Percentiles rank a stretch among this genome's conserved stretches.
phyloP scores from a whole-genome alignment of 2,888 invertebrate species.

The Eutolmus rufibarbis region DNA sequence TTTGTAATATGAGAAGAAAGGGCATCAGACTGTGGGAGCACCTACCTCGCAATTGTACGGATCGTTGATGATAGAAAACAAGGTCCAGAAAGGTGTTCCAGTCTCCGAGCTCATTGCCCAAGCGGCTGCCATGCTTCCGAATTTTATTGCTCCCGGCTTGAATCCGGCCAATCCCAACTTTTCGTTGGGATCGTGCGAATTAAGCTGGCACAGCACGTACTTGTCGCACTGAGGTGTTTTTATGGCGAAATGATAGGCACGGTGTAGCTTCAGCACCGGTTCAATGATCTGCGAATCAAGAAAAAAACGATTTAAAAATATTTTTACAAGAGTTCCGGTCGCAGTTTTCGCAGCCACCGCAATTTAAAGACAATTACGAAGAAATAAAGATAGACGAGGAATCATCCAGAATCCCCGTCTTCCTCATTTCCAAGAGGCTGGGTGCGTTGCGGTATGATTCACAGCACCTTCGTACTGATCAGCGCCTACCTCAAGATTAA shows the following conservation, averaged over 20 bases:
- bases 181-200: constrained; percentile 69
- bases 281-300: constrained; percentile 69
- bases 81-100: constrained; percentile 78
- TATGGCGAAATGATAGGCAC: constrained; percentile 78
- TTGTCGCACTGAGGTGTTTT: constrained; percentile 76
- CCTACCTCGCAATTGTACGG: constrained; percentile 77
- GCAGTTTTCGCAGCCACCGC: neutral
- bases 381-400: neutral
- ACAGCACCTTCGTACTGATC: neutral
- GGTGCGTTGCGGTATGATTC: neutral
- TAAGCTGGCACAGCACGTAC: constrained; percentile 81
- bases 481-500: constrained; percentile 72
- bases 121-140: constrained; percentile 77
- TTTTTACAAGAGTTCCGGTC: neutral
- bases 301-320: neutral
- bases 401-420: neutral
- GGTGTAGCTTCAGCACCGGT: constrained; percentile 80
- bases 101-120: constrained; percentile 79
- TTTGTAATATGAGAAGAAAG: neutral
- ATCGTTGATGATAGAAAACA: constrained; percentile 77
- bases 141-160: constrained; percentile 74
- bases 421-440: neutral
- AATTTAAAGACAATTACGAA: neutral
- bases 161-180: constrained; percentile 70
- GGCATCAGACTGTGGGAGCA: constrained; percentile 31